Evolutionary conservation across 2,888 invertebrate species (phyloP), one percentile per base, ranked within the genome.

Genomic region (Sesia bembeciformis): DNA sequence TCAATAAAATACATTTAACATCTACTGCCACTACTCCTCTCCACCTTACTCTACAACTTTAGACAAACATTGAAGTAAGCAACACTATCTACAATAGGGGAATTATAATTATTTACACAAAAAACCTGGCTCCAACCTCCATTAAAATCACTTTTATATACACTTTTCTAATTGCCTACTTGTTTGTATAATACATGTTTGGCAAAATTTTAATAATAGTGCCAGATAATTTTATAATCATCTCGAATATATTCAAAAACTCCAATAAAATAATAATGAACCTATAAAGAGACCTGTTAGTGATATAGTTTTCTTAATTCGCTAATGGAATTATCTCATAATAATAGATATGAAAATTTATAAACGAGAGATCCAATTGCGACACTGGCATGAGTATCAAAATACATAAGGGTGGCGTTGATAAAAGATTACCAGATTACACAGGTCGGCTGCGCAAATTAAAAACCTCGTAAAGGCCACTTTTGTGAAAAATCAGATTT

Each of bases 291-390:
- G 23, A 23, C 23, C 23, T 23, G 23, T 23, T 23, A 23, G 23
- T 23, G 23, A 23, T 23, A 23, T 23, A 23, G 23, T 23, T 23
- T 72, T 65, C 87, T 84, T 89, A 87, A 76, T 77, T 82, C 77
- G 77, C 87, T 89, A 89, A 84, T 89, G 88, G 88, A 89, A 88
- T 89, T 85, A 85, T 86, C 85, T 85, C 86, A 81, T 76, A 77
- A 71, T 23, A 77, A 78, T 76, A 65, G 62, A 60, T 62, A 63
- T 67, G 62, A 23, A 23, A 65, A 70, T 73, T 72, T 74, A 68
- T 71, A 75, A 75, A 76, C 78, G 79, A 84, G 86, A 87, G 87
- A 89, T 87, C 87, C 81, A 78, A 84, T 81, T 68, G 73, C 72
- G 70, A 57, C 61, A 62, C 62, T 61, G 62, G 62, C 61, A 59